phyloP scores from a whole-genome alignment of 2,888 invertebrate genomes.

The Stomorhina lunata region DNA sequence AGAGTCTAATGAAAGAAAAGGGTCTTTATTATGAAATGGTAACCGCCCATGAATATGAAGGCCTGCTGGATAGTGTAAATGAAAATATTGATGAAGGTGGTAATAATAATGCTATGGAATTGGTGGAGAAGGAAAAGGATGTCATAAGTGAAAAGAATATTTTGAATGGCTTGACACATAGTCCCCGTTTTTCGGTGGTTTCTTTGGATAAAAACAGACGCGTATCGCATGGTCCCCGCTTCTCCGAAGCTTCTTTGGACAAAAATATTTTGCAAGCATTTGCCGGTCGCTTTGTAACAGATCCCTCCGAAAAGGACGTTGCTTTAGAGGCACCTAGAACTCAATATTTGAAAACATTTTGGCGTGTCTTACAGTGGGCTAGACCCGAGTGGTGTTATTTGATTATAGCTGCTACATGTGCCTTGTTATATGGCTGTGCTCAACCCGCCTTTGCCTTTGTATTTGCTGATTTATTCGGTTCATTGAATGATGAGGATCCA shows the following conservation, averaged over 20 bases:
- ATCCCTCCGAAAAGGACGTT: slow-evolving; percentile 44
- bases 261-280: slow-evolving; percentile 62
- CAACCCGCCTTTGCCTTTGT: slow-evolving; percentile 88
- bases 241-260: slow-evolving; percentile 55
- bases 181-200: slow-evolving; percentile 48
- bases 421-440: slow-evolving; percentile 85
- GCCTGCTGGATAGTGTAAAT: slow-evolving; percentile 44
- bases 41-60: slow-evolving; percentile 72
- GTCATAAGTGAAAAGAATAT: slow-evolving; percentile 21
- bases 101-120: slow-evolving; percentile 66
- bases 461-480: slow-evolving; percentile 89
- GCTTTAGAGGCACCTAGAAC: slow-evolving; percentile 74
- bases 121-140: slow-evolving; percentile 68
- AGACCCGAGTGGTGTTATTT: slow-evolving; percentile 86
- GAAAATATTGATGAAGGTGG: slow-evolving; percentile 5
- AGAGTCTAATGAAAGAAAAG: slow-evolving; percentile 84
- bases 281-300: slow-evolving; percentile 38
- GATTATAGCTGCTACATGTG: slow-evolving; percentile 83
- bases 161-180: slow-evolving; percentile 3
- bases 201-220: slow-evolving; percentile 62
- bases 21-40: slow-evolving; percentile 87
- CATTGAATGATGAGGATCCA: slow-evolving; percentile 83
- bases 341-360: slow-evolving; percentile 75
- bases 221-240: slow-evolving; percentile 44
- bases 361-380: slow-evolving; percentile 84